Evolutionary conservation across 2,113 vertebrate species (phyloP).

Genomic region (Pituophis catenifer): DNA sequence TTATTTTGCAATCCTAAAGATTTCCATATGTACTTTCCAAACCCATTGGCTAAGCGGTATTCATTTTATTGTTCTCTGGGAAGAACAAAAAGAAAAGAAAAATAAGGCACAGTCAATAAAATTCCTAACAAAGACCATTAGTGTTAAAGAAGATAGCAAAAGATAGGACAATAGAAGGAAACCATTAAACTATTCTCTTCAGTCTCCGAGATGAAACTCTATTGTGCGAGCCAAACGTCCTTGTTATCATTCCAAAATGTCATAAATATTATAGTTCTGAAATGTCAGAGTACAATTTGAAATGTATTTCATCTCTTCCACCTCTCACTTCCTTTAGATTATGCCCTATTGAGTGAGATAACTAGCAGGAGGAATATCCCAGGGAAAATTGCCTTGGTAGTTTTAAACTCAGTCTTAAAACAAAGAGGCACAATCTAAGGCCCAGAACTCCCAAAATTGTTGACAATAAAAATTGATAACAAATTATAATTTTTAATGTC

Average conservation of each 20-base stretch:
- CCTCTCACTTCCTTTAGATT: fast-evolving
- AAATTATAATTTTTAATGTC: neutral
- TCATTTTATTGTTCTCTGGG: constrained; percentile 55
- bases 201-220: constrained; percentile 36
- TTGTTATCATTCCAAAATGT: constrained; percentile 28
- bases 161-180: constrained; percentile 69
- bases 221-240: constrained; percentile 15
- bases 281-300: neutral
- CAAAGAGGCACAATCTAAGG: neutral
- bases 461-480: neutral
- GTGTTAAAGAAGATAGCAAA: constrained; percentile 59
- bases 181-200: constrained; percentile 56
- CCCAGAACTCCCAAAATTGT: neutral
- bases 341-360: neutral
- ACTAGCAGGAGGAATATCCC: neutral
- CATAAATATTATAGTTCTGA: neutral
- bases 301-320: neutral
- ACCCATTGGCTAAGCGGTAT: constrained; percentile 46
- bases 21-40: constrained; percentile 54
- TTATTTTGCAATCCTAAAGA: constrained; percentile 52
- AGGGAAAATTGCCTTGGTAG: neutral
- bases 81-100: constrained; percentile 35
- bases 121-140: constrained; percentile 49
- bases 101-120: constrained; percentile 4
- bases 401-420: neutral